A percentile compares a stretch with the other conserved stretches of the same genome.
Evolutionary conservation across 1,140 invertebrate genomes (phyloP).

Genomic region (Lucilia cuprina): DNA sequence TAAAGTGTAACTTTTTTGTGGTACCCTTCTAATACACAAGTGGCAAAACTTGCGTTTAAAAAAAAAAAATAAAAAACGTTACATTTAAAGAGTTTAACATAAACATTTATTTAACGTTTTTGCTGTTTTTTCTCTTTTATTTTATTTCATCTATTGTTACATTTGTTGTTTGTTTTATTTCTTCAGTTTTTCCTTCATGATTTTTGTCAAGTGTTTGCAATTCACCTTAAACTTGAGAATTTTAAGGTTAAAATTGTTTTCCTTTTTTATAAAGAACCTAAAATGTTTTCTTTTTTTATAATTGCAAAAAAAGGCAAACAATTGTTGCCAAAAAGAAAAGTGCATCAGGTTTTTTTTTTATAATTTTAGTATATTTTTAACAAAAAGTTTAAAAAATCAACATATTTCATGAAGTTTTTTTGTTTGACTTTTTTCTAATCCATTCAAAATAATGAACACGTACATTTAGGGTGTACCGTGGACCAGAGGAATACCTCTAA

Average conservation of each 20-base stretch:
- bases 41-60: neutral
- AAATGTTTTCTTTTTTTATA: no score
- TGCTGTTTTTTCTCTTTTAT: neutral
- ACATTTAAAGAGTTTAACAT: slow-evolving; percentile 7
- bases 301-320: no score
- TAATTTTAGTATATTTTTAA: no score
- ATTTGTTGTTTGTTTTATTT: neutral
- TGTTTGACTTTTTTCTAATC: no score
- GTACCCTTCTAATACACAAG: neutral
- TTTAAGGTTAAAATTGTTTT: neutral
- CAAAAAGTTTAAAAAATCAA: no score
- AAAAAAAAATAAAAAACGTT: neutral
- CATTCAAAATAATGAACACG: no score
- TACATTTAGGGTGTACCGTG: no score
- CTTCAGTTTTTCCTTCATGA: neutral
- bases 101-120: neutral
- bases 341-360: no score
- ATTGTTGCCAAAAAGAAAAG: no score
- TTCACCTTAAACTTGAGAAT: slow-evolving; percentile 7
- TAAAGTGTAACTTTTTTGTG: neutral
- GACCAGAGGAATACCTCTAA: no score
- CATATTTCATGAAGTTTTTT: no score
- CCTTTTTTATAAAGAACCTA: neutral
- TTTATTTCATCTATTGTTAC: neutral
- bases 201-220: neutral